Base-by-base conservation (phyloP, 1,140 invertebrate genomes). In the Scaptomyza hsui region DNA sequence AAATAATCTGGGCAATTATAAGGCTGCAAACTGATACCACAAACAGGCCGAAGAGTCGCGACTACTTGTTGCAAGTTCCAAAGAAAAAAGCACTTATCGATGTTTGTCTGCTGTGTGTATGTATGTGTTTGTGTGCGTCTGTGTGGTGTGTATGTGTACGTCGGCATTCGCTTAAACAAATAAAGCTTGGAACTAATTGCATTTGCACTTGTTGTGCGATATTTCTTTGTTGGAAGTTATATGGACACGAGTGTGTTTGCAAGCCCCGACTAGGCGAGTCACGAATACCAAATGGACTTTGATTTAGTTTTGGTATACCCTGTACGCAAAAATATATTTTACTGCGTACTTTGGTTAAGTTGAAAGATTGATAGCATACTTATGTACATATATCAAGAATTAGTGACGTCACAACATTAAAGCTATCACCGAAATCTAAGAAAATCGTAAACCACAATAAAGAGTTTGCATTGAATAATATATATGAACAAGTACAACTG, bases 161-260 rank as follows among this genome's bases (percentile, higher is more conserved):
- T 81, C 81, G 82, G 81, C 70, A 77, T 86, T 81, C 78, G 82
- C 64, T 71, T 75, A 88, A 86, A 86, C 82, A 86, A 88, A 86
- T 86, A 86, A 86, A 86, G 82, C 78, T 51, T 41, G 75, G 63
- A 72, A 89, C 82, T 86, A 86, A 86, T 86, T 86, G 82, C 82
- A 88, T 86, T 86, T 86, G 82, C 82, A 86, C 82, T 86, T 86
- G 77, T 78, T 86, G 78, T 88, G 82, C 81, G 81, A 88, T 86
- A 86, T 86, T 88, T 86, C 81, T 81, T 81, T 88, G 81, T 85
- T 78, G 52, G 72, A 86, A 77, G 77, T 81, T 77, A 71, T 72
- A 80, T 82, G 77, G 72, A 70, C 57, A 71, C 75, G 52, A 78
- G 64, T 53, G 52, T 39, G 56, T 32, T 32, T 15, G 48, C 39